Evolutionary conservation across 2,797 vertebrate species (phyloP), one percentile per base, ranked within the genome.

Genomic region (Sternarchorhynchus goeldii): DNA sequence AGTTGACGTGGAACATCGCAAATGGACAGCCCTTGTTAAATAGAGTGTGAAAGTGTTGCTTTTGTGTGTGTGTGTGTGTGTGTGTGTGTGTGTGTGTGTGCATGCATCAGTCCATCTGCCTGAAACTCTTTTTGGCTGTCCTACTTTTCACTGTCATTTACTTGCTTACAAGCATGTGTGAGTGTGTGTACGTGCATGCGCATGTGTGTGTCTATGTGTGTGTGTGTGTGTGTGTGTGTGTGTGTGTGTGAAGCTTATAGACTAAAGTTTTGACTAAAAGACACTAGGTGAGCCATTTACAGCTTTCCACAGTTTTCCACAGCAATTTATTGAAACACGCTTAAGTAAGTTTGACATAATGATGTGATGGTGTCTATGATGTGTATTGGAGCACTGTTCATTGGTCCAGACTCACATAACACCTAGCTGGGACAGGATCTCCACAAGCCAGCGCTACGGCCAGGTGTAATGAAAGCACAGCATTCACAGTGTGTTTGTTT

Each of bases 1-100:
- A 55, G 64, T 56, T 83, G 81, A 82, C 6, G 14, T 60, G 59
- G 69, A 79, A 63, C 41, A 69, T 68, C 76, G 62, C 80, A 69
- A 71, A 60, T 69, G 31, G 57, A 60, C 75, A 73, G 76, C 69
- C 69, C 32, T 62, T 79, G 73, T 69, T 77, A 77, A 77, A 80
- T 55, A 75, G 65, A 36, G 55, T 72, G 75, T 74, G 53, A 76
- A 80, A 78, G 75, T 41, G 64, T 59, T 53, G 25, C 45, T 32
- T 66, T 45, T 73, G 45, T 50, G 25, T 45, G 20, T 34, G 53
- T 3, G 39, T 32, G 62, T 64, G n/a, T 64, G 18, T 64, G 66
- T 53, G 56, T 73, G 41, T 64, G 73, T 17, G 21, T 75, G 25
- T 8, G 57, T 76, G 65, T 53, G 41, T 39, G 67, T 14, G 78